Base-by-base conservation (phyloP, 2,113 vertebrate genomes). In the Otolemur garnettii region DNA sequence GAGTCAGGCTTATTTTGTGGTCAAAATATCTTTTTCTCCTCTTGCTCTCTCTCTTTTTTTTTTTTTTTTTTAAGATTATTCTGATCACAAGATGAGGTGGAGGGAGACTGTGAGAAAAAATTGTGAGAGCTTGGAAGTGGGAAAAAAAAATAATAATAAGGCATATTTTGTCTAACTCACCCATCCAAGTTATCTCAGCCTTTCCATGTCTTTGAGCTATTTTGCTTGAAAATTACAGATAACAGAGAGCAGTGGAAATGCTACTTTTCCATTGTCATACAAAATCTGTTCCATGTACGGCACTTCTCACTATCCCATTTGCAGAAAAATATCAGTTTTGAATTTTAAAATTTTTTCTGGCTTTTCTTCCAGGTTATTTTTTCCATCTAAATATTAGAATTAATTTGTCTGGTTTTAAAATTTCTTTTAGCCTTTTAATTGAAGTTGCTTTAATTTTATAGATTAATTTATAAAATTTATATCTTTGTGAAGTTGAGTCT, bases 391-490 rank as follows among this genome's bases (percentile, higher is more conserved):
- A 71, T 68, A 86, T 50, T 66, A 71, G 72, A 82, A 68, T 66
- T 83, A 66, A 38, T 50, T 59, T 79, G 83, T 90, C 66, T 85
- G 53, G 53, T 57, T 89, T 96, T 90, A 50, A 64, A 81, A 93
- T 45, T 83, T 53, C 71, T 72, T 85, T 91, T 89, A 72, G 72
- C 59, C 77, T 91, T 91, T 93, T 57, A 59, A 81, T 24, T 80
- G 42, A 71, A 68, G 42, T 89, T 77, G 33, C 79, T 85, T 91
- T 80, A 91, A 88, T 93, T 96, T 93, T 93, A 95, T 89, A 81
- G 86, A 90, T 79, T 90, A 85, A 93, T 88, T 75, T 91, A 85
- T n/a, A 71, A 87, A 87, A 80, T 90, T 92, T 79, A 64, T 89
- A 81, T 88, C 72, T 95, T 91, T 88, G 38, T 77, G 83, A 83